phyloP scores from a whole-genome alignment of 1,140 invertebrate genomes.

The Caenorhabditis inopinata region DNA sequence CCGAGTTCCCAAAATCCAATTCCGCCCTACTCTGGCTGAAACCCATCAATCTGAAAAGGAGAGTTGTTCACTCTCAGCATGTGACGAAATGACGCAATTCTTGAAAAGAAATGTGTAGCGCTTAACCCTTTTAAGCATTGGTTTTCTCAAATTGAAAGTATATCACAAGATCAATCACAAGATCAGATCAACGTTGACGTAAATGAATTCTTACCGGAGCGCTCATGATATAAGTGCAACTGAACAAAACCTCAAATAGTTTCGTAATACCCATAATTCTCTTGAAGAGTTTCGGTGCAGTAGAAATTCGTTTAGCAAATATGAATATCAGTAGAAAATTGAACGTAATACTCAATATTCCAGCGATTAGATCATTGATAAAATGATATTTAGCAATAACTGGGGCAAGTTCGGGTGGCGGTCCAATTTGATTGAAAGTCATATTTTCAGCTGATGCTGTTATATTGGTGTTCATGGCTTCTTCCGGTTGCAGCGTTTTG shows the following conservation, averaged over 20 bases:
- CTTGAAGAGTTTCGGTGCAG: background rate
- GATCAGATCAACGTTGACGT: too few relatives aligned
- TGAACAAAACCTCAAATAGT: background rate
- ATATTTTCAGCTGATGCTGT: background rate
- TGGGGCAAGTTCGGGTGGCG: background rate
- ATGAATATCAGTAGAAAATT: background rate
- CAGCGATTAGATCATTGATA: background rate
- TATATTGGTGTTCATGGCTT: too few relatives aligned
- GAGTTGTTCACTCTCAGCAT: too few relatives aligned
- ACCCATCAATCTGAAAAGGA: too few relatives aligned
- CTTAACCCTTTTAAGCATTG: too few relatives aligned
- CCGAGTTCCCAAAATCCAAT: too few relatives aligned
- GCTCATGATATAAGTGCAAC: background rate
- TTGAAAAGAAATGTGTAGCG: too few relatives aligned
- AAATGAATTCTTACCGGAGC: slow-evolving; percentile 12
- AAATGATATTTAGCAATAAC: background rate
- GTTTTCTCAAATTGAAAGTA: too few relatives aligned
- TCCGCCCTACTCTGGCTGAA: too few relatives aligned
- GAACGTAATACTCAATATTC: background rate
- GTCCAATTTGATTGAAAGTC: background rate
- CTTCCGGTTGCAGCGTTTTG: too few relatives aligned
- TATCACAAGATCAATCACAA: too few relatives aligned
- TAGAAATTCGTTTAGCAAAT: background rate
- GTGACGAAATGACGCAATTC: too few relatives aligned
- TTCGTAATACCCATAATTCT: background rate